Evolutionary conservation across 2,113 vertebrate species (phyloP), one percentile per base, ranked within the genome.

Genomic region (Ptyas mucosa): DNA sequence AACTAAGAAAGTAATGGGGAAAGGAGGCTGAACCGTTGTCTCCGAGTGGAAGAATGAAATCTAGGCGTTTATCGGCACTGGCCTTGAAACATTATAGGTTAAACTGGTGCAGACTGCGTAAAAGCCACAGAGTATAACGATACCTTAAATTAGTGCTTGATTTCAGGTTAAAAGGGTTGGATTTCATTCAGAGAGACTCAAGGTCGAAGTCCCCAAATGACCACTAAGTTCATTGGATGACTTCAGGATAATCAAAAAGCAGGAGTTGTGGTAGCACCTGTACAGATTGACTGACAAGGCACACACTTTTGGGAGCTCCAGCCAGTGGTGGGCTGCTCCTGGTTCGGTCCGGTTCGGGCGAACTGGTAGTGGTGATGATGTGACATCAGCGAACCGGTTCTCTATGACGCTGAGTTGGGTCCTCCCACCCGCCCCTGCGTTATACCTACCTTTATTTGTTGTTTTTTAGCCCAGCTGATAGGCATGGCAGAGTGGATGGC

Each of bases 1-100:
- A 91, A 95, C 95, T 46, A 93, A 89, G 34, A 94, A 87, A 0
- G 57, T 75, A 51, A 92, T 51, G n/a, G 89, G 58, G 58, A 94
- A 93, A 92, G 91, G 87, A 86, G 94, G 86, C n/a, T 61, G 8
- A 14, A 15, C 85, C 7, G 2, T 34, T 8, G 15, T 55, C 91
- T 90, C 81, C 0, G 52, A 51, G 14, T 21, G 90, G 53, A 92
- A 90, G 91, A 85, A 3, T 34, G 51, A 90, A 91, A 57, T 26
- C 58, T 55, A 15, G 9, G 0, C 0, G 49, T 75, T 55, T 57
- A 91, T 88, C 89, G 92, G 69, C 0, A 0, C 24, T n/a, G 57
- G 64, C 26, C 52, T 34, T 75, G 52, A n/a, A 26, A 18, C 52
- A 8, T n/a, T 3, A 12, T 49, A 20, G 86, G 14, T 90, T 85